phyloP scores from a whole-genome alignment of 2,888 invertebrate species.

The Drosophila pullipes region DNA sequence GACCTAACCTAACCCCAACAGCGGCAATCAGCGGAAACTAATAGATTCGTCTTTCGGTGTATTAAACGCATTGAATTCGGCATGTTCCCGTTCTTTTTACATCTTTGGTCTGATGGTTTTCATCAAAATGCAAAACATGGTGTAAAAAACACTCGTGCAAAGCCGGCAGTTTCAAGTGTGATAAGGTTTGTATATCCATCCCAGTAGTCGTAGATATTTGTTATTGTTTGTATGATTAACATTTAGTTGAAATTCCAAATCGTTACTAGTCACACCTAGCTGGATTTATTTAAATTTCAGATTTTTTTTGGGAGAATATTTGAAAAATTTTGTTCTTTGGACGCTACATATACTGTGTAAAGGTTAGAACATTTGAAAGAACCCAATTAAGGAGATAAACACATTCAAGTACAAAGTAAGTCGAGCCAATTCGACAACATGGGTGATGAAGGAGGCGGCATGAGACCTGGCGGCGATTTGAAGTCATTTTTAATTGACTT shows the following conservation, averaged over 20 bases:
- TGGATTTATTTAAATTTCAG: constrained; percentile 19
- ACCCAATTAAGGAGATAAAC: not conserved
- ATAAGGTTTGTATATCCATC: constrained; percentile 14
- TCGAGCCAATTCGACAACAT: constrained; percentile 16
- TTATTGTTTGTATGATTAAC: not conserved
- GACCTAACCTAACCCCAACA: not conserved
- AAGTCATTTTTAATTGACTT: constrained; percentile 86
- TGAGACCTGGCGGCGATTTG: constrained; percentile 42
- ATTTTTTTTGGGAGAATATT: constrained; percentile 27
- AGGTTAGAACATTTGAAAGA: not conserved
- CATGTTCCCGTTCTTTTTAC: not conserved
- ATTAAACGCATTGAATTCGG: not conserved
- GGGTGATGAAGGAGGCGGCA: constrained; percentile 61
- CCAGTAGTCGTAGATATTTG: constrained; percentile 12
- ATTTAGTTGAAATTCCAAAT: constrained; percentile 3
- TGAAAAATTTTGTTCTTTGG: constrained; percentile 15
- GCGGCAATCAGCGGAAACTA: not conserved
- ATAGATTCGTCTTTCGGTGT: not conserved
- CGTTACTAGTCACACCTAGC: not conserved
- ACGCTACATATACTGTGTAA: constrained; percentile 4
- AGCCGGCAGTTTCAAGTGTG: not conserved
- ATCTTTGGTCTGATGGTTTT: not conserved
- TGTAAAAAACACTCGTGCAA: not conserved
- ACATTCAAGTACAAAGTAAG: not conserved
- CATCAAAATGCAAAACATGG: not conserved